Evolutionary conservation across 2,888 invertebrate species (phyloP), one percentile per base, ranked within the genome.

Genomic region (Xylophagus ater): DNA sequence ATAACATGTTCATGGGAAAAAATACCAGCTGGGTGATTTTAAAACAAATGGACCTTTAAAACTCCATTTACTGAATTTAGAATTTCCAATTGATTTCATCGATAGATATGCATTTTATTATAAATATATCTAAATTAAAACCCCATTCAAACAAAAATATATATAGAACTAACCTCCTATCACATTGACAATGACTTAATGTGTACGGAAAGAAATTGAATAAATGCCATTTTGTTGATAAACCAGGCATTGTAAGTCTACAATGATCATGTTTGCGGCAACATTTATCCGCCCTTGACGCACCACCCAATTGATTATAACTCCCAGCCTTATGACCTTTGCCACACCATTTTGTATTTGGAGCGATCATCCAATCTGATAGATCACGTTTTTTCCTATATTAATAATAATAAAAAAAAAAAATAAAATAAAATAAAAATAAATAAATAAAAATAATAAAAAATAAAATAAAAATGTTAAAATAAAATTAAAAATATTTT

Each of bases 291-390:
- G 88, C 86, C 44, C 74, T 72, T 23, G 81, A 76, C 59, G 88
- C 83, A 28, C 83, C 82, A 7, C 90, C 92, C 30, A 92, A 72
- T 51, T 87, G 80, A 38, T 81, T 81, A 60, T 84, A 86, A 48
- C 79, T 76, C 28, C 76, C 74, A 4, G 90, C 89, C 1, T 78
- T 75, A 56, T 79, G 81, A 2, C 92, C 92, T 51, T 82, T 81
- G 17, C 93, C 93, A 63, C 93, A 93, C 92, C 92, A 93, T 58
- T 86, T 83, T 1, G 92, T 92, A 33, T 90, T 90, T 1, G 90
- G 90, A 32, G 87, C 78, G 46, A 86, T 76, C 41, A 89, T 71
- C 51, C 84, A 65, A 58, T 84, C 82, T 10, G 58, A 55, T 14
- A 61, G 46, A 41, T 56, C 54, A 7, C 64, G 62, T 33, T 59